Evolutionary conservation across 2,797 vertebrate species (phyloP), one percentile per base, ranked within the genome.

Genomic region (Australoheros facetus): DNA sequence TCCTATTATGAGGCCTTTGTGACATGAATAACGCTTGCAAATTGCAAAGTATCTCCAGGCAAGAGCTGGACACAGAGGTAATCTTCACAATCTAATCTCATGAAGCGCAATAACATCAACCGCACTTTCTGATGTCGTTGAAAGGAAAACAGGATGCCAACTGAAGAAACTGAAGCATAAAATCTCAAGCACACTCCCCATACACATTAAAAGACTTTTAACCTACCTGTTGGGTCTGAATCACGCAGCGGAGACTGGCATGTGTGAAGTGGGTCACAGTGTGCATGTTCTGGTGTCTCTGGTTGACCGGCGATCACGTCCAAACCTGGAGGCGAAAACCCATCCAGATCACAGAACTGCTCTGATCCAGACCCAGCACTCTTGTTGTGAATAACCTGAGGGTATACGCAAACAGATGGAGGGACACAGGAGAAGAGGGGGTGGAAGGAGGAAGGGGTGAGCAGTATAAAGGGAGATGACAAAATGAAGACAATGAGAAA

Each of bases 1-100:
- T 93, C 92, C 91, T 93, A 94, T 95, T 94, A 95, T 91, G 90
- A 92, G 91, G 91, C 89, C 88, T 91, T 91, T 92, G 91, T 92
- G 92, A 91, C 92, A 91, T 93, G 92, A 94, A 93, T 90, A 94
- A 89, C 76, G 77, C 92, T 94, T 87, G 82, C 81, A 95, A 94
- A 95, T 94, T 94, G 92, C 90, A 94, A 93, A 93, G 89, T 89
- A 93, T 93, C 92, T 93, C 82, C 83, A 80, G 88, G 92, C 90
- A 91, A 88, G 91, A 91, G 91, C 92, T 93, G 93, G 93, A 95
- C 91, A 93, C 92, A 89, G 91, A 94, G 88, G 90, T 91, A 95
- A 95, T 95, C 91, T 93, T 91, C 83, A 87, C 71, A 90, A 94
- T 94, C 91, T 88, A 91, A 93, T 94, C 87, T 91, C 74, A 74